Evolutionary conservation across 2,113 vertebrate species (phyloP), one percentile per base, ranked within the genome.

Genomic region (Rhabdomys dilectus): DNA sequence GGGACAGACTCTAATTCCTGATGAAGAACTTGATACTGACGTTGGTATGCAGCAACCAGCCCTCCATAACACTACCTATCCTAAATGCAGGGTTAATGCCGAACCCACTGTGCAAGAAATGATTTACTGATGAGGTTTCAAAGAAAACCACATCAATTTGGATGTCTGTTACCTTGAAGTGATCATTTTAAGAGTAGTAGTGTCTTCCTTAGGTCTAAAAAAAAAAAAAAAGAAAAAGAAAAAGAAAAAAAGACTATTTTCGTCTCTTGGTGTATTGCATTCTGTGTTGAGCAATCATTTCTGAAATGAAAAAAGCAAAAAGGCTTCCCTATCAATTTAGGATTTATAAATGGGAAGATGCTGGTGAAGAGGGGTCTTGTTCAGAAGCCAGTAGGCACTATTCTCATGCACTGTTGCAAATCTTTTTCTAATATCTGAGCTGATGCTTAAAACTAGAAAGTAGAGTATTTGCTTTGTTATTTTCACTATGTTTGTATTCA

Each of bases 51-150:
- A 97, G 97, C 97, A 97, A 91, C 95, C 96, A 97, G 94, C 66
- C 88, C 89, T 97, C 96, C 91, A 96, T 97, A 98, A 96, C 94
- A 97, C 96, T 98, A 73, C 97, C 96, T 97, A 96, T 97, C 96
- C 96, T 95, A 97, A 97, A 97, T 97, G 88, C 95, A 98, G 96
- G 97, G 96, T 97, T 97, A 97, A 97, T 97, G 96, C 94, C 22
- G 81, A 97, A 80, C 96, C 97, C 95, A 97, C 97, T 91, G 97
- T 97, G 96, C 97, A 96, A 97, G 96, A 97, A 97, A 97, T 95
- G 93, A 96, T 98, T 97, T 97, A 98, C 97, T 97, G 97, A 98
- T 97, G 97, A 97, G 96, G 95, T 96, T 97, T 97, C 96, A 97
- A 96, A 97, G 95, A 97, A 97, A 98, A 96, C 91, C 96, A 97